phyloP scores from a whole-genome alignment of 2,113 vertebrate genomes.

The Brachyhypopomus occidentalis region DNA sequence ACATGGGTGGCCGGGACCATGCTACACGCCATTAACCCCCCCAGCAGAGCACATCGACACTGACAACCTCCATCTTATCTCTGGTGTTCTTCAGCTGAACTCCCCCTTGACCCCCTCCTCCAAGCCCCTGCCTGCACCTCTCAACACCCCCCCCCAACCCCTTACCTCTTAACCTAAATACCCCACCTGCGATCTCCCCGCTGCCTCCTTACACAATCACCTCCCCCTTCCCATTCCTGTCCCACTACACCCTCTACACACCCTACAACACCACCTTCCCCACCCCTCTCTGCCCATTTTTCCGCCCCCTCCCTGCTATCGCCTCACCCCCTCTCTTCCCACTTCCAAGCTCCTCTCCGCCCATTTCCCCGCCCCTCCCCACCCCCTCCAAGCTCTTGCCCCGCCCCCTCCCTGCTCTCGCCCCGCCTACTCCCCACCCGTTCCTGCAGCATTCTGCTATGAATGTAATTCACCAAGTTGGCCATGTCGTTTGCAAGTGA shows the following conservation, averaged over 20 bases:
- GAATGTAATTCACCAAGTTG: conserved; percentile 23
- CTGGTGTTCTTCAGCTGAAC: conserved; percentile 23
- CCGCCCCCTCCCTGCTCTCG: conserved; percentile 13
- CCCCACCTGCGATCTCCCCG: too few species aligned
- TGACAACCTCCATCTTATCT: conserved; percentile 65
- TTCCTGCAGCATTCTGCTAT: conserved; percentile 24
- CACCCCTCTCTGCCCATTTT: too few species aligned
- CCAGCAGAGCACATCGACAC: conserved; percentile 61
- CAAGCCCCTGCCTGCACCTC: neutral
- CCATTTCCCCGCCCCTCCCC: conserved; percentile 1
- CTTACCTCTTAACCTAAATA: conserved; percentile 37
- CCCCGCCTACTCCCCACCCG: neutral
- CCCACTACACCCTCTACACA: too few species aligned
- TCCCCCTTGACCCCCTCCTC: too few species aligned
- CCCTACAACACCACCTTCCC: too few species aligned
- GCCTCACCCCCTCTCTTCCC: conserved; percentile 57
- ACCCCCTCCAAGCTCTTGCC: too few species aligned
- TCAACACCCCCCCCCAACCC: conserved; percentile 22
- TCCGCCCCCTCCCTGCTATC: too few species aligned
- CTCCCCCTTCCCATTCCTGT: too few species aligned
- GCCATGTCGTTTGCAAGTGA: neutral
- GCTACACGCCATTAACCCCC: conserved; percentile 63
- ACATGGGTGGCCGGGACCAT: conserved; percentile 58
- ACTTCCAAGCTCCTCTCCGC: too few species aligned
- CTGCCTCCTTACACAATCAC: too few species aligned